Base-by-base conservation (phyloP, 2,888 invertebrate genomes). In the Lymantria monacha region DNA sequence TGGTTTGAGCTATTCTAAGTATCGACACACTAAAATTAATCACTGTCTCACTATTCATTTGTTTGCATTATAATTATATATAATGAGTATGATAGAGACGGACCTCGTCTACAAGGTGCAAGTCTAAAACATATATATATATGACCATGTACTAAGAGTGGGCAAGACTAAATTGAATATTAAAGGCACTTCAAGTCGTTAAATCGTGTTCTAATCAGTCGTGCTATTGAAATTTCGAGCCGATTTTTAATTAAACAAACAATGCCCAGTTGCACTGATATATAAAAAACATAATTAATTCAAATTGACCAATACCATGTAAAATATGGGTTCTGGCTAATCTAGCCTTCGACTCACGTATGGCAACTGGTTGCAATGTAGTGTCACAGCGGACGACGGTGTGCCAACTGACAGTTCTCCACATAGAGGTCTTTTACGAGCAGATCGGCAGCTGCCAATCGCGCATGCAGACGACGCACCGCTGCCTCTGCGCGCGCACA, bases 381-480 rank as follows among this genome's bases (percentile, higher is more conserved):
- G 44, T 56, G 69, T 79, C 76, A 76, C 55, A 72, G 70, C 59
- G 70, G 58, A 50, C 66, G 66, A 33, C 70, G 66, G 47, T 67
- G 73, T 63, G 75, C 76, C 48, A 97, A 92, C 80, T 95, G 95
- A 48, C 96, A 95, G 88, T 97, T 97, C 85, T 97, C 97, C 46
- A 96, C 93, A 85, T 95, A 97, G 56, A 97, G 91, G 74, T 97
- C 96, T 86, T 96, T 96, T 15, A 96, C 95, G 43, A 96, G 90
- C 69, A 95, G 79, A 81, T 97, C 97, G 12, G 95, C 94, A 71
- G 93, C 93, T 38, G 94, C 93, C 52, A 96, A 89, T 61, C 95
- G 94, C 71, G 95, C 94, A 79, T 59, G 87, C 76, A 80, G 89
- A 68, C 75, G 91, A 61, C 72, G 85, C 77, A 65, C 84, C 67